Base-by-base conservation (phyloP, 2,888 invertebrate species). In the Schizotus pectinicornis region DNA sequence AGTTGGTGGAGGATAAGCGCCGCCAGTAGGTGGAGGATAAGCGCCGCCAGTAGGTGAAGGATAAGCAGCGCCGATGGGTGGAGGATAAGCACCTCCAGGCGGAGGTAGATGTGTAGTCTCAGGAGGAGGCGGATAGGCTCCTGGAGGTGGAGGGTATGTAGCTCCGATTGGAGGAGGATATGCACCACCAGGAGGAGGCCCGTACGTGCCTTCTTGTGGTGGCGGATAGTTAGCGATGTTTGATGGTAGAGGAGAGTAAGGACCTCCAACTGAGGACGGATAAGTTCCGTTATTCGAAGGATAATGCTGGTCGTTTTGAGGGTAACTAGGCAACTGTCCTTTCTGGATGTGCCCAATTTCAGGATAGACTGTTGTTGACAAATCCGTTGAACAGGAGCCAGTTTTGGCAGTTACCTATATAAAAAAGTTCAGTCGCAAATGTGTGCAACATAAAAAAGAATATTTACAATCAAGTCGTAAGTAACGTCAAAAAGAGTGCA, bases 401-500 rank as follows among this genome's bases (percentile, higher is more conserved):
- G 71, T 59, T 48, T 65, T 59, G 7, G 67, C 67, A 13, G 38
- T 22, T 39, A 6, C 9, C 39, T 13, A 12, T 3, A 12, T 39
- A 6, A 35, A 11, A 35, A 9, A 11, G 12, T 12, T 12, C 8
- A 39, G 7, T 3, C 3, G 7, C 9, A 12, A 39, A 39, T n/a
- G 37, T 13, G 14, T 49, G 34, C 13, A 47, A 47, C 37, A 38
- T 6, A 31, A 7, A 39, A 11, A 9, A 7, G 31, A 31, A 38
- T 30, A 9, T 49, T 49, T 9, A 64, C 56, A 46, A 61, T 42
- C 7, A 64, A 11, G 9, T 41, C 41, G 50, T 74, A 73, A 37
- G 67, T 64, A 9, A 67, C 68, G 58, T 69, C 62, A 59, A 74
- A 72, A 6, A 74, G 55, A 42, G 59, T 59, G 37, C 74, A 72